Evolutionary conservation across 2,113 vertebrate species (phyloP), one percentile per base, ranked within the genome.

Genomic region (Amphiprion percula): DNA sequence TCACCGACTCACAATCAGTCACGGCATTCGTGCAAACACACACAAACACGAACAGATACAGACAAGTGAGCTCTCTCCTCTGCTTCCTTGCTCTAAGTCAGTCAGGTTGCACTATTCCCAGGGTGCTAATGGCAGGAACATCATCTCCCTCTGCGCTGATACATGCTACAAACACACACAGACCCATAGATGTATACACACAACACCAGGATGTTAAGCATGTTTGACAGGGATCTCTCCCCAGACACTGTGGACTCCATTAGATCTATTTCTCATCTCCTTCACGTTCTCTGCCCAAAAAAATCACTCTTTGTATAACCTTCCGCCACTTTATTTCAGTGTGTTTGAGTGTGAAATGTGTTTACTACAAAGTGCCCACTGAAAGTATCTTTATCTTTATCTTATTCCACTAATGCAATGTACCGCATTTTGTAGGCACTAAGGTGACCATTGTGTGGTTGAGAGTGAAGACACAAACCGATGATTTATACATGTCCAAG

Each of bases 171-270:
- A 41, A 65, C 46, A 71, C 3, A 50, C 14, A 16, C 24, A 50
- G 7, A 14, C 23, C 50, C 2, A 19, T 9, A 56, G 1, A 52
- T 8, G 59, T 39, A 61, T 1, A 50, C 10, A 14, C 19, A 58
- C 2, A 19, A 69, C 26, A 60, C 10, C 17, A 46, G 50, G 52
- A 68, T 49, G 68, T 65, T 10, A 62, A 50, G 14, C 55, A 59
- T 64, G 53, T 39, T 15, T 56, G 30, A 63, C 63, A 73, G 64
- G 28, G 53, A 68, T 75, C 14, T 52, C 50, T 73, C 67, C 60
- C 37, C 14, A 24, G 68, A 80, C 63, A 54, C 47, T 47, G 23
- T 23, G 61, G 47, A 56, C 76, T 82, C 78, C 75, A 82, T 84
- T 85, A 77, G 39, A n/a, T 23, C 64, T 3, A 30, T 26, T 30